Conservation (phyloP, 2,797 vertebrate genomes). For the Tragopan temminckii region DNA sequence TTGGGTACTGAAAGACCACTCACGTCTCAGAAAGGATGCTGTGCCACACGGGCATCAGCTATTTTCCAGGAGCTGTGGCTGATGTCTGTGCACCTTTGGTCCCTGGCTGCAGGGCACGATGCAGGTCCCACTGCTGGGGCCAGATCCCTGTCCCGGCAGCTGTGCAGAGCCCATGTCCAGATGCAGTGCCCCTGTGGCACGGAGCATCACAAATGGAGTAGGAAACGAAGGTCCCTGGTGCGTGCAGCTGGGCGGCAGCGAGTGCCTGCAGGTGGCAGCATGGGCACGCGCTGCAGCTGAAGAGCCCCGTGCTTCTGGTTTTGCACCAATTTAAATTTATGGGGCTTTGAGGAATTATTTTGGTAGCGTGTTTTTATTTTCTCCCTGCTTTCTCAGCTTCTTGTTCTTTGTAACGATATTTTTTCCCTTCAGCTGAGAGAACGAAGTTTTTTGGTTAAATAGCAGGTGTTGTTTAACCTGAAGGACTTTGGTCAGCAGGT, state of each 20-base stretch:
- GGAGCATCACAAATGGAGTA: accelerated
- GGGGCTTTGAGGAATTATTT: background rate
- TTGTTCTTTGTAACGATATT: background rate
- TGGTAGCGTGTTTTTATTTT: background rate
- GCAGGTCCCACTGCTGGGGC: background rate
- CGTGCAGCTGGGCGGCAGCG: background rate
- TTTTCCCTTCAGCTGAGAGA: background rate
- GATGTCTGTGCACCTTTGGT: background rate
- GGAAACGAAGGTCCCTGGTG: accelerated
- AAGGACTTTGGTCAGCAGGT: background rate
- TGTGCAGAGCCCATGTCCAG: background rate
- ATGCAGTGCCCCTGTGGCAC: accelerated
- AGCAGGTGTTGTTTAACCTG: accelerated
- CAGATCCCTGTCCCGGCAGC: accelerated
- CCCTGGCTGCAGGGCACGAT: background rate
- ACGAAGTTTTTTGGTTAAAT: background rate
- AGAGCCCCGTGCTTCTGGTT: accelerated
- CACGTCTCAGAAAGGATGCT: accelerated
- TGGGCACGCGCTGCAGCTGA: accelerated
- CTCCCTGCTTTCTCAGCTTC: background rate
- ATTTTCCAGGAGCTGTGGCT: accelerated
- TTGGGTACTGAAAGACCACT: too few species aligned
- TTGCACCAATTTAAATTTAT: accelerated
- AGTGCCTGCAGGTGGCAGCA: slow-evolving; percentile 65
- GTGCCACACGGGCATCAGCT: too few species aligned